Conservation (phyloP, 2,888 invertebrate genomes). For the Calephelis perditalis region DNA sequence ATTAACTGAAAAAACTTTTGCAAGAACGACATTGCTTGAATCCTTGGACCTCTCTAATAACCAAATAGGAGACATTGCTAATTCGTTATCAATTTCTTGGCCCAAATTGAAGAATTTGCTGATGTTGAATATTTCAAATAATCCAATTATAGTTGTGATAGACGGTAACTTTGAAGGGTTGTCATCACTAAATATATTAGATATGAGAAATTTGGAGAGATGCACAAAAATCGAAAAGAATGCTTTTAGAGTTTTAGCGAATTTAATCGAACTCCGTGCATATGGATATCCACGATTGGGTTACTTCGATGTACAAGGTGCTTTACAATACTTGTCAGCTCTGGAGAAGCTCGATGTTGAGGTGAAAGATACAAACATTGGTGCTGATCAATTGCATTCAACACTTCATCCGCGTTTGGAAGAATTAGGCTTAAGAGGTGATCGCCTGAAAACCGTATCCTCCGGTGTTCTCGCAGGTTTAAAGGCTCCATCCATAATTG, state of each 20-base stretch:
- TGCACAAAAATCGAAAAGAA: conserved; percentile 89
- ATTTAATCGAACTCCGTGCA: conserved; percentile 83
- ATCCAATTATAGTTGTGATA: conserved; percentile 87
- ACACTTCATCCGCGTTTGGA: conserved; percentile 87
- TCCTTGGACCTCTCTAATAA: conserved; percentile 88
- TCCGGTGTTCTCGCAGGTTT: conserved; percentile 91
- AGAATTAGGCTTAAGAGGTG: conserved; percentile 85
- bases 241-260: conserved; percentile 85
- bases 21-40: conserved; percentile 88
- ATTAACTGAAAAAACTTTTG: conserved; percentile 83
- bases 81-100: conserved; percentile 82
- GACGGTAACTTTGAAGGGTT: conserved; percentile 87
- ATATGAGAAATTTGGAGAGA: conserved; percentile 81
- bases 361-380: conserved; percentile 89
- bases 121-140: conserved; percentile 87
- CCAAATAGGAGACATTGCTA: conserved; percentile 77
- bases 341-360: conserved; percentile 89
- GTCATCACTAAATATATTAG: conserved; percentile 80
- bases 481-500: conserved; percentile 82
- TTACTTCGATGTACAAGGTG: conserved; percentile 90
- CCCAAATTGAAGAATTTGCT: conserved; percentile 84
- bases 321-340: conserved; percentile 85
- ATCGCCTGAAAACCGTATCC: conserved; percentile 85
- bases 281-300: conserved; percentile 88
- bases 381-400: conserved; percentile 89